These are phyloP conservation scores for Enteromius fasciolatus DNA, from an alignment of 2,797 vertebrate genomes.

Conservation along the genomic window DNA sequence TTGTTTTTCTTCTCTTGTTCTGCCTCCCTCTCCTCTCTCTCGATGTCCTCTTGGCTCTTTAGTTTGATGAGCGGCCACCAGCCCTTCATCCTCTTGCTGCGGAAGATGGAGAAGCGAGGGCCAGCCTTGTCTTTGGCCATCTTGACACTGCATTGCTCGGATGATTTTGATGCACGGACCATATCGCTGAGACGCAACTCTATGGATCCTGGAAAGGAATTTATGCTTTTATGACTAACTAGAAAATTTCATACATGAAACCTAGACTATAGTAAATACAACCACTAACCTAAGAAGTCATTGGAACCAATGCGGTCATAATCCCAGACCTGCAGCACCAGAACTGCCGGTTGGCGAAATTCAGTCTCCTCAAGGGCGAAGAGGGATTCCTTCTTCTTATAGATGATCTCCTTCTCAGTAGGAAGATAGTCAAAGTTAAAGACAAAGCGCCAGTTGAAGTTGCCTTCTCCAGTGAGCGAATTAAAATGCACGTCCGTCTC, in stretches of 20 bases:
- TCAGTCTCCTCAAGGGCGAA: slow-evolving; percentile 90
- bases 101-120: slow-evolving; percentile 88
- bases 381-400: slow-evolving; percentile 86
- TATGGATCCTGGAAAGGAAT: slow-evolving; percentile 80
- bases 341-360: slow-evolving; percentile 86
- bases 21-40: slow-evolving; percentile 80
- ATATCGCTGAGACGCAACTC: slow-evolving; percentile 88
- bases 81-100: slow-evolving; percentile 86
- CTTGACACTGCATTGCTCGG: slow-evolving; percentile 80
- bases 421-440: slow-evolving; percentile 92
- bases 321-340: slow-evolving; percentile 93
- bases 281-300: slow-evolving; percentile 88
- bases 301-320: slow-evolving; percentile 90
- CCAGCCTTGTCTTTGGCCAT: slow-evolving; percentile 84
- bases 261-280: neutral
- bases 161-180: slow-evolving; percentile 83
- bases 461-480: slow-evolving; percentile 93
- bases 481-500: slow-evolving; percentile 96
- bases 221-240: neutral
- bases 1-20: slow-evolving; percentile 78
- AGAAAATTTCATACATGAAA: neutral
- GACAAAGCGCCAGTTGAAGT: slow-evolving; percentile 96
- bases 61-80: slow-evolving; percentile 92
- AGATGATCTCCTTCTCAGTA: slow-evolving; percentile 89
- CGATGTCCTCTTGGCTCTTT: slow-evolving; percentile 82